Base-by-base conservation (phyloP, 2,113 vertebrate genomes). In the Chitala chitala region DNA sequence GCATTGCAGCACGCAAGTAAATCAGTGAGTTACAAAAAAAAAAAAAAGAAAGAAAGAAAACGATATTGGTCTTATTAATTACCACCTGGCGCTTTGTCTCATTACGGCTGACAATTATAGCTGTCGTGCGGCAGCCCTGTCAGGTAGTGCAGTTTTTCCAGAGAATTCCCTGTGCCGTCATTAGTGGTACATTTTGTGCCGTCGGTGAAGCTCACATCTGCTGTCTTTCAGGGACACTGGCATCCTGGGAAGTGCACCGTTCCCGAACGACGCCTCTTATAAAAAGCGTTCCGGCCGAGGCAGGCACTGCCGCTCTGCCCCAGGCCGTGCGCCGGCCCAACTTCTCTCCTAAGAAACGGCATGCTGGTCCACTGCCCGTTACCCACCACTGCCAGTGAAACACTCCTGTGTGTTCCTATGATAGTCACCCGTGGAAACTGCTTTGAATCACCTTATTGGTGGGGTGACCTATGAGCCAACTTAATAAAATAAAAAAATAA, bases 241-340 rank as follows among this genome's bases (percentile, higher is more conserved):
- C 12, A 8, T n/a, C n/a, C n/a, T n/a, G n/a, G n/a, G 48, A 61
- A 53, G 33, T 56, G 38, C 38, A 58, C 24, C 24, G 51, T 38
- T 50, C 33, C 8, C 15, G 20, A 56, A 10, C 12, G 24, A 24
- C 33, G n/a, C 20, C 7, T 24, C 24, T 22, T 22, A 22, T 56
- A 22, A 13, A 73, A 77, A 61, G 63, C 83, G 80, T 84, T 80
- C 86, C 73, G 84, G 82, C 80, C 89, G 89, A 90, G 88, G 88
- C 88, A n/a, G n/a, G n/a, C n/a, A 91, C 88, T 86, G 73, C 81
- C 79, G 31, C 78, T 78, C 82, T 78, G 85, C 83, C 80, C 75
- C 78, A 86, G 87, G 87, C 86, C 89, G 86, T n/a, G n/a, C n/a
- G n/a, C n/a, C n/a, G n/a, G n/a, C n/a, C 82, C 88, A 90, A 88